phyloP scores from a whole-genome alignment of 2,797 vertebrate species.

The Glossophaga mutica region DNA sequence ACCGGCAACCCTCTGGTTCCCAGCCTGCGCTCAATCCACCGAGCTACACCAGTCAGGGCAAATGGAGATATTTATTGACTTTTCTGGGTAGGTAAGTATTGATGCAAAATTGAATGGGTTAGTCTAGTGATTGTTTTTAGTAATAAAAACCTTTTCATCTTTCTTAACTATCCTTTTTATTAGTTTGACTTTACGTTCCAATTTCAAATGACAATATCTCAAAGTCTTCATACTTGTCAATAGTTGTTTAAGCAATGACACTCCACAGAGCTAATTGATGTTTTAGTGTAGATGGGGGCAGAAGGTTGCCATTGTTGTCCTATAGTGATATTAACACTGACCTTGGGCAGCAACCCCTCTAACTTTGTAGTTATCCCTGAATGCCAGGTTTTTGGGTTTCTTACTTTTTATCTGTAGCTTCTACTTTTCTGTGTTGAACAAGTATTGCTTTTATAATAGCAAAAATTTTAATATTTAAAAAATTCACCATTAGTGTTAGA shows the following conservation, averaged over 20 bases:
- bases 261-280: constrained; percentile 16
- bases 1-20: no score
- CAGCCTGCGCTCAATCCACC: no score
- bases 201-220: constrained; percentile 35
- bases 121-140: background rate
- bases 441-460: background rate
- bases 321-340: background rate
- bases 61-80: background rate
- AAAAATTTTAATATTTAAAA: background rate
- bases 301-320: background rate
- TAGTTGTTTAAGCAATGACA: constrained; percentile 21
- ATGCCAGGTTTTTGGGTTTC: background rate
- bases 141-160: constrained; percentile 45
- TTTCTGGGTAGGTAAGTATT: background rate
- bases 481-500: background rate
- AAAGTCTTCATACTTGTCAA: constrained; percentile 38
- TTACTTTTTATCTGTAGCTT: background rate
- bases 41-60: no score
- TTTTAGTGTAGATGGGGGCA: background rate
- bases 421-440: background rate
- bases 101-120: background rate
- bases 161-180: constrained; percentile 51
- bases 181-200: constrained; percentile 38
- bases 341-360: background rate
- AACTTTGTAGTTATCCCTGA: background rate